Evolutionary conservation across 2,113 vertebrate genomes (phyloP).

Genomic region (Neogobius melanostomus): DNA sequence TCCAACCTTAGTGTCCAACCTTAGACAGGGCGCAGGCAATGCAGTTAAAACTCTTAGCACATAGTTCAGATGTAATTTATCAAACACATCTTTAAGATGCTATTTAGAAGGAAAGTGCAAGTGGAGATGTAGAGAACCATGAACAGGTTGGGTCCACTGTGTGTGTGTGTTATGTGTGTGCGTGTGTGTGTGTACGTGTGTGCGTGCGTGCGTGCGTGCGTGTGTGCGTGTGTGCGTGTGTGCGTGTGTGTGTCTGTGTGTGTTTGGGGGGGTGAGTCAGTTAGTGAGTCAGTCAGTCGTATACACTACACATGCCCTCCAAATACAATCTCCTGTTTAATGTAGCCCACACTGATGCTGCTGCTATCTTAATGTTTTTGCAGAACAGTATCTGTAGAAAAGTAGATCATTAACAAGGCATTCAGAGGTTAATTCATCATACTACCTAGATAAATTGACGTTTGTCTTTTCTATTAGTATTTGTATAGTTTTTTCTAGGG

Average conservation of each 20-base stretch:
- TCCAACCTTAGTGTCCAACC: conserved; percentile 17
- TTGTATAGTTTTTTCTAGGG: no score
- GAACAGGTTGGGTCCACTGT: conserved; percentile 3
- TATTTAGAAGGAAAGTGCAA: not conserved
- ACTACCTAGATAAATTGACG: no score
- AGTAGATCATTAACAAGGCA: not conserved
- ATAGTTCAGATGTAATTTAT: not conserved
- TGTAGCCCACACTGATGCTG: conserved; percentile 26
- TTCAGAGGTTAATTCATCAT: no score
- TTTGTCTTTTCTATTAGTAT: no score
- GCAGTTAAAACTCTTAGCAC: not conserved
- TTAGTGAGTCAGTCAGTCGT: conserved; percentile 53
- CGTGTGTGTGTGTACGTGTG: not conserved
- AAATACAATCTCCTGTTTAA: conserved; percentile 47
- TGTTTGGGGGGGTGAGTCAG: conserved; percentile 28
- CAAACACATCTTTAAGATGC: not conserved
- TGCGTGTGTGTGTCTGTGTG: not conserved
- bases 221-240: not conserved
- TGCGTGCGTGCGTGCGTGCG: no score
- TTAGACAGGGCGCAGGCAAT: not conserved
- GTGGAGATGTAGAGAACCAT: not conserved
- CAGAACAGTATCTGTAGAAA: not conserved
- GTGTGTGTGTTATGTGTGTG: no score
- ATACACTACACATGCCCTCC: conserved; percentile 27
- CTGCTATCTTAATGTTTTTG: not conserved